phyloP scores from a whole-genome alignment of 2,113 vertebrate species.

The Ascaphus truei region DNA sequence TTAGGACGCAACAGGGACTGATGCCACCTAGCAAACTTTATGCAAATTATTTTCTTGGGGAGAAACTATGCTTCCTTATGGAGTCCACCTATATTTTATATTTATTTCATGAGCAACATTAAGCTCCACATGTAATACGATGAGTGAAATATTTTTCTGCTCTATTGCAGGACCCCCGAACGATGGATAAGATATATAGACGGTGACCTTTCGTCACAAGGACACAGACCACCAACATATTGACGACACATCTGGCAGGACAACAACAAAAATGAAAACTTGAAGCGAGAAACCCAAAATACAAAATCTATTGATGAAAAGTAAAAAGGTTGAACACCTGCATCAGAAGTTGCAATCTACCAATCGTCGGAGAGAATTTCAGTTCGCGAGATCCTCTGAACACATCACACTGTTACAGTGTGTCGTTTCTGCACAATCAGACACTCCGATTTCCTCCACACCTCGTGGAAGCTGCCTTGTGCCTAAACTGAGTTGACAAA shows the following conservation, averaged over 20 bases:
- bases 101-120: no score
- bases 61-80: no score
- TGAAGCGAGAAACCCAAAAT: slow-evolving; percentile 79
- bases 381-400: slow-evolving; percentile 70
- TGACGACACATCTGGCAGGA: slow-evolving; percentile 80
- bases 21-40: no score
- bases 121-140: background rate
- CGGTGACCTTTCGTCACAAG: slow-evolving; percentile 85
- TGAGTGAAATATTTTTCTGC: background rate
- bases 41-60: no score
- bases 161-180: slow-evolving; percentile 65
- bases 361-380: slow-evolving; percentile 62
- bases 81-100: no score
- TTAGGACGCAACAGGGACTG: no score
- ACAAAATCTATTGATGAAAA: slow-evolving; percentile 74
- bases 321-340: slow-evolving; percentile 75
- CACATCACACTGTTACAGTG: slow-evolving; percentile 77
- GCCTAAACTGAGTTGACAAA: slow-evolving; percentile 99
- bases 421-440: slow-evolving; percentile 97
- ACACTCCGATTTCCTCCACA: slow-evolving; percentile 85
- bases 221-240: slow-evolving; percentile 84
- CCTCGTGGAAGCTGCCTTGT: slow-evolving; percentile 92
- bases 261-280: slow-evolving; percentile 71
- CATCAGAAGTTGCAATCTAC: slow-evolving; percentile 68
- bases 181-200: slow-evolving; percentile 78